Base-by-base conservation (phyloP, 2,797 vertebrate genomes). In the Chaetophractus vellerosus region DNA sequence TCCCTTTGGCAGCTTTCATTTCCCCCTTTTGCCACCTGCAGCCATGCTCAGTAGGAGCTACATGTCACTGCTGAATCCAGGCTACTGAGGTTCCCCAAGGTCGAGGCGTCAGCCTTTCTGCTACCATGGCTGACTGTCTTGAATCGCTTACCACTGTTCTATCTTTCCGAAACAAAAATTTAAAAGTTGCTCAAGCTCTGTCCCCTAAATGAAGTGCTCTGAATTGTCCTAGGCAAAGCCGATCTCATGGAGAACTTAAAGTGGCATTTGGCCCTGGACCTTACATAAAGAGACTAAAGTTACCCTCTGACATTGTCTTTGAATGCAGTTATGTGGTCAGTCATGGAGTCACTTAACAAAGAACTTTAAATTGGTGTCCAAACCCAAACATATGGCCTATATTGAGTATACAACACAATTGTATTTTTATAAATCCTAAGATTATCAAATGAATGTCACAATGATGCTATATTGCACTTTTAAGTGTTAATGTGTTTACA, bases 401-500 rank as follows among this genome's bases (percentile, higher is more conserved):
- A 12, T 23, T 12, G 28, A 79, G 11, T 55, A 9, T 48, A n/a
- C 41, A 12, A 71, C 7, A 94, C 23, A 36, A 48, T 23, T 45
- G 0, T 15, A 66, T 33, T 23, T 87, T 90, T 91, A 55, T 90
- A 85, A 87, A 85, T 75, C 15, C 2, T 41, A 3, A 31, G 57
- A 50, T 18, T 83, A 55, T 24, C 28, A 93, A 16, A 68, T 82
- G 19, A 94, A 52, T 59, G 19, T 50, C 26, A 61, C 3, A 45
- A 45, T 26, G 76, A 72, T 6, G 18, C 2, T 26, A 4, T 24
- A 71, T 33, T 86, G 2, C 59, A 74, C 85, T 81, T 76, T 90
- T n/a, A 90, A 63, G 52, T 87, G 59, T 87, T 45, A 76, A 75
- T 82, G 55, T 92, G 26, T 85, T 96, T 94, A 63, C 93, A 12